phyloP scores from a whole-genome alignment of 2,888 invertebrate genomes.

The Athripsodes cinereus region DNA sequence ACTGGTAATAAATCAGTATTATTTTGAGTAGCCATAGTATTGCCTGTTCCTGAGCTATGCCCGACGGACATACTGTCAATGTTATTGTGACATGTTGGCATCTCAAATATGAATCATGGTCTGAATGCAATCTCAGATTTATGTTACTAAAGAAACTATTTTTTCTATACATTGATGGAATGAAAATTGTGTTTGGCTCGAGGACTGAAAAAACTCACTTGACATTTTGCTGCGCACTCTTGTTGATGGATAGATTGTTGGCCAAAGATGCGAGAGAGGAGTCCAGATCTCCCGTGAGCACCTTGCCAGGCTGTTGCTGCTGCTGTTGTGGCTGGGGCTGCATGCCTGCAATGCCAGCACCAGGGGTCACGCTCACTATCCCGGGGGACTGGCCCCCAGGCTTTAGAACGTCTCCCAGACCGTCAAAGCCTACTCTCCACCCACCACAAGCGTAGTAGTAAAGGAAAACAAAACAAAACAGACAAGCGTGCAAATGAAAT shows the following conservation, averaged over 20 bases:
- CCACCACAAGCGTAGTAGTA: slow-evolving; percentile 1
- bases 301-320: slow-evolving; percentile 57
- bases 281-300: slow-evolving; percentile 89
- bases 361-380: slow-evolving; percentile 24
- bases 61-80: no score
- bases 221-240: slow-evolving; percentile 59
- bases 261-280: slow-evolving; percentile 89
- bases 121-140: no score
- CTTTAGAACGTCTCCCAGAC: slow-evolving; percentile 65
- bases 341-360: slow-evolving; percentile 25
- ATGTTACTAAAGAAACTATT: no score
- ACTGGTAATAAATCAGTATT: no score
- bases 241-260: slow-evolving; percentile 86
- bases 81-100: no score
- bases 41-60: no score
- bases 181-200: not conserved
- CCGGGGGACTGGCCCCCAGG: slow-evolving; percentile 42
- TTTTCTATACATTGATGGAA: no score
- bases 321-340: slow-evolving; percentile 41
- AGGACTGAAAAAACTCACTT: slow-evolving; percentile 55
- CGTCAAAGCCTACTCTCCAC: slow-evolving; percentile 66
- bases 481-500: not conserved
- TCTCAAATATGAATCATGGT: no score
- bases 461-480: not conserved
- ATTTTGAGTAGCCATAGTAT: no score